These are phyloP conservation scores for Tenodera sinensis DNA, from an alignment of 2,888 invertebrate species.

Conservation along the genomic window DNA sequence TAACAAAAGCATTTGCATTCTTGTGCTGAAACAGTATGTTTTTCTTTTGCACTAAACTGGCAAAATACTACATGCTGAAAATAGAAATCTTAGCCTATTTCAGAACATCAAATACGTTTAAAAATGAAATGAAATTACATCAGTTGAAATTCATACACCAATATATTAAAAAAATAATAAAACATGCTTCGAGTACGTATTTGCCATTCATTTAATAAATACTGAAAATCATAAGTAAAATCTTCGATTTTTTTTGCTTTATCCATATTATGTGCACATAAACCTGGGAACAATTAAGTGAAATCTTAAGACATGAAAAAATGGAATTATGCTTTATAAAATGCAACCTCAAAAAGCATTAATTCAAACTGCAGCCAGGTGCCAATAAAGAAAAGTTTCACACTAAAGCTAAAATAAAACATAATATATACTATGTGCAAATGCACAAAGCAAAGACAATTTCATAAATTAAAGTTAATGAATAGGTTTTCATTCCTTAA, in stretches of 20 bases:
- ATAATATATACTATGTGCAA: neutral
- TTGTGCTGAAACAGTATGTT: neutral
- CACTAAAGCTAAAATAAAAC: neutral
- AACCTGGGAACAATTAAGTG: neutral
- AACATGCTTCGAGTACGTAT: neutral
- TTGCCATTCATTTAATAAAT: neutral
- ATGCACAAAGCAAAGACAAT: neutral
- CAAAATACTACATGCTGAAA: neutral
- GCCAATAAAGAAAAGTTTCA: neutral
- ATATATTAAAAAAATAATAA: neutral
- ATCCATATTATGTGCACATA: neutral
- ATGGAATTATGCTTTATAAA: neutral
- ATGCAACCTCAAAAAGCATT: neutral
- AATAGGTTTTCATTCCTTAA: neutral
- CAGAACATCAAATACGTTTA: neutral
- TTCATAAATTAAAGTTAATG: neutral
- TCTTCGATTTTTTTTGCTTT: neutral
- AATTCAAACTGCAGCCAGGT: neutral
- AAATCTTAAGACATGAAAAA: neutral
- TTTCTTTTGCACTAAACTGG: neutral
- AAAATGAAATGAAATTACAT: neutral
- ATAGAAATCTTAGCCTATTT: neutral
- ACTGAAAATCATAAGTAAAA: neutral
- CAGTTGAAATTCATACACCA: neutral
- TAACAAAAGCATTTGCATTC: neutral